Conservation (phyloP, 2,888 invertebrate genomes). For the Gari tellinella region DNA sequence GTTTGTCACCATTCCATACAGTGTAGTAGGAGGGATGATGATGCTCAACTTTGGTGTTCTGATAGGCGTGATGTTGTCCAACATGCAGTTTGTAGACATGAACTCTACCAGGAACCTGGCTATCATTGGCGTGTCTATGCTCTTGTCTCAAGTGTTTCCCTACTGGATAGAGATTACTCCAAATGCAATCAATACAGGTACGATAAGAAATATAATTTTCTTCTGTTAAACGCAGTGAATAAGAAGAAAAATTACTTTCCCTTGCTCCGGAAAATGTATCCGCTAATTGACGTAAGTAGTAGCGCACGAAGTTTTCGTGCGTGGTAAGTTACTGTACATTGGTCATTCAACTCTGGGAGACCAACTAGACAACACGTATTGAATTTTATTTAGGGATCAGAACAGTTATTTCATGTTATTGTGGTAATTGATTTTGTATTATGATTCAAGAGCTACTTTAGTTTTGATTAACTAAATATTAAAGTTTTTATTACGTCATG, state of each 20-base stretch:
- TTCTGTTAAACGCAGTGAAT: not conserved
- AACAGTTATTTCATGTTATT: too few relatives aligned
- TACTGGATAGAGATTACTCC: slow-evolving; percentile 62
- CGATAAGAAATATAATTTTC: not conserved
- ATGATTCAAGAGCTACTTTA: too few relatives aligned
- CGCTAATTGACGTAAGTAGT: too few relatives aligned
- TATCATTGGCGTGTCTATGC: slow-evolving; percentile 93
- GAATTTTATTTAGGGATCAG: too few relatives aligned
- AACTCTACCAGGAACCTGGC: slow-evolving; percentile 93
- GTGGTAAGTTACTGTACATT: too few relatives aligned
- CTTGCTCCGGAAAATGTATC: too few relatives aligned
- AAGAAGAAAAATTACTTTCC: not conserved
- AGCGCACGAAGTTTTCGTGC: too few relatives aligned
- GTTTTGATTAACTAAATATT: too few relatives aligned
- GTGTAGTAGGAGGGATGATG: slow-evolving; percentile 82
- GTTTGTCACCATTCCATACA: slow-evolving; percentile 84
- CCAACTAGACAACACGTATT: too few relatives aligned
- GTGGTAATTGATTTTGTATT: too few relatives aligned
- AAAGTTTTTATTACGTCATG: too few relatives aligned
- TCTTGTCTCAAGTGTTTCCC: slow-evolving; percentile 89
- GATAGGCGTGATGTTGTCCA: slow-evolving; percentile 72
- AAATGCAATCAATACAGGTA: slow-evolving; percentile 61
- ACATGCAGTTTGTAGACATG: slow-evolving; percentile 87
- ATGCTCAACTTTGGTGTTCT: slow-evolving; percentile 72
- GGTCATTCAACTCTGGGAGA: too few relatives aligned